phyloP scores from a whole-genome alignment of 2,888 invertebrate genomes.

The Phragmatobia fuliginosa region DNA sequence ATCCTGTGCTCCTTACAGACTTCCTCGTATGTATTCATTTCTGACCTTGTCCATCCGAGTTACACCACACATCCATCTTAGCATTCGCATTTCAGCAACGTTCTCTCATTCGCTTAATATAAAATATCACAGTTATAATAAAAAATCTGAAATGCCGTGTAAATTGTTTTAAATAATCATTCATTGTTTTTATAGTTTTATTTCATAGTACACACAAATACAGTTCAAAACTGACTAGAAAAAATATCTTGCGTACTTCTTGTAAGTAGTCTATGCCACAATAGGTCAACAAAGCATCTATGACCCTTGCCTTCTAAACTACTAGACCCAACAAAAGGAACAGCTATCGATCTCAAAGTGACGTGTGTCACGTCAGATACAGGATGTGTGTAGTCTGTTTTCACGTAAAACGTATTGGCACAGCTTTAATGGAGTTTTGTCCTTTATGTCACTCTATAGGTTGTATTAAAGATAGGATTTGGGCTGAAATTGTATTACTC shows the following conservation, averaged over 20 bases:
- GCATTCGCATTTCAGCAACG: too few relatives aligned
- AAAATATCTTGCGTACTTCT: neutral
- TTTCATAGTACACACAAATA: neutral
- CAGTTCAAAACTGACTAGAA: neutral
- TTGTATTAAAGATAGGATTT: constrained; percentile 29
- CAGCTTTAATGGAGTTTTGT: constrained; percentile 35
- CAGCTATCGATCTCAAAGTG: constrained; percentile 17
- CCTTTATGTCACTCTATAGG: constrained; percentile 17
- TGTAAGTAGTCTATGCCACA: neutral
- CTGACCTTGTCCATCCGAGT: too few relatives aligned
- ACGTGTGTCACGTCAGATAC: constrained; percentile 16
- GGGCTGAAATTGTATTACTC: constrained; percentile 52
- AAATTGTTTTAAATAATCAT: neutral
- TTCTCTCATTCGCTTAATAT: too few relatives aligned
- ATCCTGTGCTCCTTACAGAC: too few relatives aligned
- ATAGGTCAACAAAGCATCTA: neutral
- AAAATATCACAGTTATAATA: too few relatives aligned
- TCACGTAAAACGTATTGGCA: constrained; percentile 29
- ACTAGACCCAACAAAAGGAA: constrained; percentile 13
- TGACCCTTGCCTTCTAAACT: constrained; percentile 3
- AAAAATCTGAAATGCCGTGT: neutral
- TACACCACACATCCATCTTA: too few relatives aligned
- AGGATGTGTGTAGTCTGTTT: constrained; percentile 18
- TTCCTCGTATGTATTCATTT: too few relatives aligned
- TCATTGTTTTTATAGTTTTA: neutral